A percentile compares a stretch with the other conserved stretches of the same genome.
Conservation (phyloP, 2,888 invertebrate genomes). For the Polymixis flavicincta region DNA sequence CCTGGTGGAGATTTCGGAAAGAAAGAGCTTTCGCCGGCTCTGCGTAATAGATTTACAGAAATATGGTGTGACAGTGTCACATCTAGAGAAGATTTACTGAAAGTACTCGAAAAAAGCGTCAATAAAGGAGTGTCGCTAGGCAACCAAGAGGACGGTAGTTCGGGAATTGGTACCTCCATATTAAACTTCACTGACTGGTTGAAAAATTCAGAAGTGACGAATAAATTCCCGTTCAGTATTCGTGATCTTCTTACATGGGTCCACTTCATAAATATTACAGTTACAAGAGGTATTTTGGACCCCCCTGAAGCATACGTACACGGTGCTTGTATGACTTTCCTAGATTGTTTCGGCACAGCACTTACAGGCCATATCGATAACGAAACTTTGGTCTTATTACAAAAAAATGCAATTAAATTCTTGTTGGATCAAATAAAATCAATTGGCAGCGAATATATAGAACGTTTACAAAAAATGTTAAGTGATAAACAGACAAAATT, state of each 20-base stretch:
- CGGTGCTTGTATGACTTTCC: conserved; percentile 97
- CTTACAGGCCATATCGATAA: conserved; percentile 93
- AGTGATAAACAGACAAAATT: conserved; percentile 79
- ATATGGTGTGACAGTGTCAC: conserved; percentile 98
- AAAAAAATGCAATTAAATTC: conserved; percentile 89
- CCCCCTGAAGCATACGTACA: conserved; percentile 94
- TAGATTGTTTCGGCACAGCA: conserved; percentile 98
- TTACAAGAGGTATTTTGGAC: conserved; percentile 82
- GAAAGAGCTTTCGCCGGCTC: conserved; percentile 99
- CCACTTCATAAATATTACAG: conserved; percentile 94
- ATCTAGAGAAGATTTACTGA: conserved; percentile 93
- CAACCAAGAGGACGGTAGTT: conserved; percentile 88
- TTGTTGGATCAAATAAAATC: conserved; percentile 89
- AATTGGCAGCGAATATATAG: conserved; percentile 81
- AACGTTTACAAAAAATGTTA: conserved; percentile 75
- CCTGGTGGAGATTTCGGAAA: conserved; percentile 99
- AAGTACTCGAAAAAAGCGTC: conserved; percentile 96
- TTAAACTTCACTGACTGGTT: conserved; percentile 96
- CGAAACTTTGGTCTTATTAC: conserved; percentile 83
- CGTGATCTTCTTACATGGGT: conserved; percentile 98
- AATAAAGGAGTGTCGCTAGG: conserved; percentile 88
- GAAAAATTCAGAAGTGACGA: conserved; percentile 92
- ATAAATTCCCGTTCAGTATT: conserved; percentile 96
- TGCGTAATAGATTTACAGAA: conserved; percentile 99
- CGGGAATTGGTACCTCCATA: conserved; percentile 92